Evolutionary conservation across 2,113 vertebrate genomes (phyloP).

Genomic region (Cyrtonyx montezumae): DNA sequence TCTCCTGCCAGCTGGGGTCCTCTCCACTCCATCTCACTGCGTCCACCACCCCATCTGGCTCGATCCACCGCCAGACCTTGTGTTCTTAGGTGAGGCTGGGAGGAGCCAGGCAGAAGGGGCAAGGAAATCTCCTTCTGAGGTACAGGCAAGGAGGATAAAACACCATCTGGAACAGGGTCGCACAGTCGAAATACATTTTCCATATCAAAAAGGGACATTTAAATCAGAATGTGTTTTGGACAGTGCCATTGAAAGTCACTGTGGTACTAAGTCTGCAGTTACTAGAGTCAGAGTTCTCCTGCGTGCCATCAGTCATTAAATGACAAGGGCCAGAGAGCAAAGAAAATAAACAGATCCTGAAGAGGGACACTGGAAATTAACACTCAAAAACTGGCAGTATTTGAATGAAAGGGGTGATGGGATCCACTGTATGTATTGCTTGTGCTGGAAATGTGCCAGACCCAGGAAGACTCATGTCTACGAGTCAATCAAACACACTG

Average conservation of each 20-base stretch:
- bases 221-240: fast-evolving
- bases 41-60: neutral
- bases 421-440: neutral
- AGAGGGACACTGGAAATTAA: neutral
- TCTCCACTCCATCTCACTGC: neutral
- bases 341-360: neutral
- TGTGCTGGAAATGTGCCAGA: neutral
- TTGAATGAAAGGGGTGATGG: neutral
- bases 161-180: fast-evolving
- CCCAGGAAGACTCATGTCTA: neutral
- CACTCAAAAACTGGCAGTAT: neutral
- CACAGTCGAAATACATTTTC: fast-evolving
- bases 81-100: fast-evolving
- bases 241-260: fast-evolving
- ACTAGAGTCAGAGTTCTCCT: neutral
- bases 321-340: neutral
- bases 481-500: neutral
- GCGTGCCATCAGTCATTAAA: neutral
- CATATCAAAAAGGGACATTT: neutral
- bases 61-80: fast-evolving
- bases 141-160: fast-evolving
- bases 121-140: neutral
- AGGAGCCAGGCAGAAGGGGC: neutral
- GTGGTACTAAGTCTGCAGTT: fast-evolving
- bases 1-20: neutral